A percentile compares a stretch with the other conserved stretches of the same genome.
Conservation (phyloP, 2,888 invertebrate genomes). For the Tinea semifulvella region DNA sequence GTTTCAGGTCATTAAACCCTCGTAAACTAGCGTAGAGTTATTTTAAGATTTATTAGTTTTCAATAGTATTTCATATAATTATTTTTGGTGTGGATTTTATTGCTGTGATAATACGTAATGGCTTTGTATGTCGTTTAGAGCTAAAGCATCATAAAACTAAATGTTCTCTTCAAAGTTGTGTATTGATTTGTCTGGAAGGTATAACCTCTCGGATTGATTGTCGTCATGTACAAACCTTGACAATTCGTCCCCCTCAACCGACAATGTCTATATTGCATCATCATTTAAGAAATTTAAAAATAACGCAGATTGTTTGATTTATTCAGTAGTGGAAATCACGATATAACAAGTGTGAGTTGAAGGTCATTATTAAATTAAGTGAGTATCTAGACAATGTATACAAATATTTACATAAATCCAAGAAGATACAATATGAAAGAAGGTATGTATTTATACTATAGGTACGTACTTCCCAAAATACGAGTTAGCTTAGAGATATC, state of each 20-base stretch:
- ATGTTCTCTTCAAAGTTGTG: neutral
- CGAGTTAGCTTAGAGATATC: too few species aligned
- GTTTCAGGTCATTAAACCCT: constrained; percentile 4
- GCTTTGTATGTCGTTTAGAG: constrained; percentile 6
- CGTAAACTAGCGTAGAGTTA: constrained; percentile 1
- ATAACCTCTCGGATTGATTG: neutral
- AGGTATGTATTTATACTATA: neutral
- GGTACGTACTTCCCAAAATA: too few species aligned
- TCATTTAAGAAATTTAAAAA: constrained; percentile 13
- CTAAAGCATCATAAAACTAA: neutral
- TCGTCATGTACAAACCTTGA: constrained; percentile 3
- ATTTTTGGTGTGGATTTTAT: constrained; percentile 1
- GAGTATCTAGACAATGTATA: neutral
- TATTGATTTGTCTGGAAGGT: too few species aligned
- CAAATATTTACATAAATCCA: neutral
- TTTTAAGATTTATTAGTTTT: constrained; percentile 1
- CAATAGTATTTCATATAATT: constrained; percentile 6
- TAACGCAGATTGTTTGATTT: constrained; percentile 5
- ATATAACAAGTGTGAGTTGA: constrained; percentile 8
- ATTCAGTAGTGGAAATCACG: constrained; percentile 11
- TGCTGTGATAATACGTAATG: neutral
- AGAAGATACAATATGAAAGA: neutral
- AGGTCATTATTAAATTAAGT: constrained; percentile 7
- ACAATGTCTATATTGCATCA: constrained; percentile 11
- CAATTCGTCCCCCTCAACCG: neutral